phyloP scores from a whole-genome alignment of 2,113 vertebrate species.

The Struthio camelus region DNA sequence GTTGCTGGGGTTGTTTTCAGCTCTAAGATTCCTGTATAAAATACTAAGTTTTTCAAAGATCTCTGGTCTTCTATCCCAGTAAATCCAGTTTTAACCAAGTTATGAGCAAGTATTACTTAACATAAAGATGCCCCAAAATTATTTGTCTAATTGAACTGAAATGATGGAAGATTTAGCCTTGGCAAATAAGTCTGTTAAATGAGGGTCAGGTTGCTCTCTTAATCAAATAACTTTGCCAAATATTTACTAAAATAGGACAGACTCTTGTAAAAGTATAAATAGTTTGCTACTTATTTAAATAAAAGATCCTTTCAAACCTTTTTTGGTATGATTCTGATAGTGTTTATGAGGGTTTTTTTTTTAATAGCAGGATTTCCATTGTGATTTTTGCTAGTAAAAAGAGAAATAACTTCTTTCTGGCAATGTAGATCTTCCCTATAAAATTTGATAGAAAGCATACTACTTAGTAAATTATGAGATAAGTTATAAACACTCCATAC shows the following conservation, averaged over 20 bases:
- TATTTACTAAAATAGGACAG: slow-evolving; percentile 84
- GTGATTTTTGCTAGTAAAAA: slow-evolving; percentile 67
- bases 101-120: slow-evolving; percentile 24
- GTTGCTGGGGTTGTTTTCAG: neutral
- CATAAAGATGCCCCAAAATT: slow-evolving; percentile 9
- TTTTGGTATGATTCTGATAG: slow-evolving; percentile 80
- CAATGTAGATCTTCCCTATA: slow-evolving; percentile 52
- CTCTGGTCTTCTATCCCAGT: neutral
- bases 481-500: neutral
- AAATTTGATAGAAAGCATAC: slow-evolving; percentile 52
- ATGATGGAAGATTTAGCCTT: slow-evolving; percentile 67
- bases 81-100: slow-evolving; percentile 39
- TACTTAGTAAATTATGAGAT: slow-evolving; percentile 20
- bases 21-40: neutral
- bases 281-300: slow-evolving; percentile 85
- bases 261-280: slow-evolving; percentile 83
- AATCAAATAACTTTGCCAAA: slow-evolving; percentile 80
- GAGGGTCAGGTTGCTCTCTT: slow-evolving; percentile 78
- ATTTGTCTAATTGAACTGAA: slow-evolving; percentile 67
- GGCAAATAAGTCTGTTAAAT: slow-evolving; percentile 69
- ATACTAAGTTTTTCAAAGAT: neutral
- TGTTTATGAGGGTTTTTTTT: slow-evolving; percentile 57
- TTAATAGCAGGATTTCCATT: slow-evolving; percentile 75
- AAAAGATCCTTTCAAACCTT: slow-evolving; percentile 76
- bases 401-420: slow-evolving; percentile 24